phyloP scores from a whole-genome alignment of 2,888 invertebrate species.

The Drosophila paramelanica region DNA sequence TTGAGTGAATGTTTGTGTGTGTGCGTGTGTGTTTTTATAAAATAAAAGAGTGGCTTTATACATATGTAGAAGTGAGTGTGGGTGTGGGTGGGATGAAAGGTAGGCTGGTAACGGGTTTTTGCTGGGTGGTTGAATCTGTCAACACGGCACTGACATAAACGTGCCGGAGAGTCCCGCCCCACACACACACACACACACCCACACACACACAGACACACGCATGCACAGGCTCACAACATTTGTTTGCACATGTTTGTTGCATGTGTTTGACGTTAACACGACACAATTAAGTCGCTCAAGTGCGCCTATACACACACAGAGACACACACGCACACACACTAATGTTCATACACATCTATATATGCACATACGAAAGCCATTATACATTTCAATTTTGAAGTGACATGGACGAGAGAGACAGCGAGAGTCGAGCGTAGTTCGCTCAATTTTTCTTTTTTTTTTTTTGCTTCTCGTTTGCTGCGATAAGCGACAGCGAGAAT shows the following conservation, averaged over 20 bases:
- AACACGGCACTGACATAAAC: constrained; percentile 69
- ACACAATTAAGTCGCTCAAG: constrained; percentile 81
- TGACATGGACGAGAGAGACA: constrained; percentile 38
- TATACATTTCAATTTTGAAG: constrained; percentile 75
- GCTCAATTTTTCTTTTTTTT: constrained; percentile 2
- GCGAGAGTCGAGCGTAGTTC: background rate
- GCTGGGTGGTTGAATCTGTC: constrained; percentile 77
- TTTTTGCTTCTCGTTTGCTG: constrained; percentile 4
- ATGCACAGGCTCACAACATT: constrained; percentile 50
- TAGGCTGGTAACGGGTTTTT: constrained; percentile 62
- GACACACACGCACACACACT: constrained; percentile 5
- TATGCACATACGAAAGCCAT: constrained; percentile 57
- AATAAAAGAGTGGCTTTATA: constrained; percentile 75
- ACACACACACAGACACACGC: constrained; percentile 9
- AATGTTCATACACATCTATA: constrained; percentile 10
- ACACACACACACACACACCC: constrained; percentile 11
- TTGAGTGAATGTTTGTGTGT: constrained; percentile 73
- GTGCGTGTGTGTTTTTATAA: constrained; percentile 56
- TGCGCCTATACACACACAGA: constrained; percentile 58
- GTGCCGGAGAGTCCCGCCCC: constrained; percentile 43
- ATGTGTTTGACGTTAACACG: constrained; percentile 81
- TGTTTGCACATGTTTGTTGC: constrained; percentile 79
- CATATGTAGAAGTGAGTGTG: constrained; percentile 2
- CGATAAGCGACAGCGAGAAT: constrained; percentile 47
- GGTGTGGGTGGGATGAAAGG: constrained; percentile 27